phyloP scores from a whole-genome alignment of 2,888 invertebrate species.

The Julus scanicus region DNA sequence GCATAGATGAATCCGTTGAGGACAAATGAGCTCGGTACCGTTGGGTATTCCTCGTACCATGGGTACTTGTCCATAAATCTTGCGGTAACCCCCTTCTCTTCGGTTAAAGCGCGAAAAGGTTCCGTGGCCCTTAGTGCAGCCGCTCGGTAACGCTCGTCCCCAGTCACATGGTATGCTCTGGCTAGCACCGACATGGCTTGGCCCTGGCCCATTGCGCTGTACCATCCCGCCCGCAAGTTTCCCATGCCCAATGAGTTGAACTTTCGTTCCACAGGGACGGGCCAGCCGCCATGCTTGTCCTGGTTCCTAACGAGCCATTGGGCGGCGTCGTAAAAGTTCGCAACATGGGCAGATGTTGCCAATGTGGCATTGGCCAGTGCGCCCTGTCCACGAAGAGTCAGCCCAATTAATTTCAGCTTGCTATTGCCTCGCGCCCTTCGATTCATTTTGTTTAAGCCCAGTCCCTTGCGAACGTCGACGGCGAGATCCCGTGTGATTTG shows the following conservation, averaged over 20 bases:
- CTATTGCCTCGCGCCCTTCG: conserved; percentile 70
- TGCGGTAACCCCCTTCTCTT: conserved; percentile 84
- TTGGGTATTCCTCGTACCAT: conserved; percentile 99
- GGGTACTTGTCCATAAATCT: conserved; percentile 85
- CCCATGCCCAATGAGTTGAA: conserved; percentile 77
- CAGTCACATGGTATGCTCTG: conserved; percentile 86
- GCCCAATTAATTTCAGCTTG: conserved; percentile 76
- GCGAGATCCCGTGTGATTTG: conserved; percentile 86
- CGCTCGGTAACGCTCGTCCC: conserved; percentile 76
- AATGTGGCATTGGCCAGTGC: conserved; percentile 81
- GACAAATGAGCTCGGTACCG: conserved; percentile 92
- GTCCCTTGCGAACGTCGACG: conserved; percentile 91
- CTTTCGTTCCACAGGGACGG: conserved; percentile 82
- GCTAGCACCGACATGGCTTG: conserved; percentile 93
- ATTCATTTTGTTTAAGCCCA: conserved; percentile 64
- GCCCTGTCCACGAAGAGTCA: conserved; percentile 78
- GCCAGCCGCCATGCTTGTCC: conserved; percentile 90
- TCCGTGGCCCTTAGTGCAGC: conserved; percentile 84
- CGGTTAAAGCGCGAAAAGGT: conserved; percentile 79
- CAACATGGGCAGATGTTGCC: conserved; percentile 85
- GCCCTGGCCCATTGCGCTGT: conserved; percentile 99
- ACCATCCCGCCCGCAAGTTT: conserved; percentile 88
- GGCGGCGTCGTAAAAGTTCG: conserved; percentile 91
- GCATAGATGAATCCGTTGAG: conserved; percentile 99
- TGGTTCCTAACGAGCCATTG: conserved; percentile 92